phyloP scores from a whole-genome alignment of 1,140 invertebrate species.

The Diachasma alloeum region DNA sequence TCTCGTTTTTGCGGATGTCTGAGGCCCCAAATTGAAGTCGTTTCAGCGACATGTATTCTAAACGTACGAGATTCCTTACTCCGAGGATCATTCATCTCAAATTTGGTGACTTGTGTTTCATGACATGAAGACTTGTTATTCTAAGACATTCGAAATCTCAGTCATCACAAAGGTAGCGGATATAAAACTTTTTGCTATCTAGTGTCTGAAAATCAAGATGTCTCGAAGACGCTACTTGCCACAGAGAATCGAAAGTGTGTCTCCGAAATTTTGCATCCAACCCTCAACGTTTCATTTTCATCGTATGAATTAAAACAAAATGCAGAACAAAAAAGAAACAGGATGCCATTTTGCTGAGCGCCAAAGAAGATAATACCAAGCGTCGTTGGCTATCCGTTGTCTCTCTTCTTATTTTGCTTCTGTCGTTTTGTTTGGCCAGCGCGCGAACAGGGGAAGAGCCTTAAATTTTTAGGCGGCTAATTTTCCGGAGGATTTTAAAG shows the following conservation, averaged over 20 bases:
- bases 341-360: neutral
- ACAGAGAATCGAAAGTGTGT: too few species aligned
- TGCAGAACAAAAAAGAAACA: neutral
- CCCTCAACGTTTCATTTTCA: neutral
- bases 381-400: constrained; percentile 1
- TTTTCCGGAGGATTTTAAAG: constrained; percentile 60
- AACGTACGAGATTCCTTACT: too few species aligned
- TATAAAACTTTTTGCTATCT: too few species aligned
- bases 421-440: constrained; percentile 21
- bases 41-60: too few species aligned
- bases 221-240: too few species aligned
- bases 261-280: neutral
- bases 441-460: constrained; percentile 20
- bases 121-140: too few species aligned
- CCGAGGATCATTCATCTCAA: too few species aligned
- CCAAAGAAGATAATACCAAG: neutral
- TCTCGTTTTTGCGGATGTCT: too few species aligned
- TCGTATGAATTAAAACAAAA: neutral
- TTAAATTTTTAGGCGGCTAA: constrained; percentile 64
- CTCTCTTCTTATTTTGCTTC: neutral
- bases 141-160: too few species aligned
- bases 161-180: neutral
- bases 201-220: too few species aligned
- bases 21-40: too few species aligned
- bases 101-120: too few species aligned